Percentiles rank a stretch among this genome's conserved stretches.
Conservation (phyloP, 2,113 vertebrate genomes). For the Mellivora capensis region DNA sequence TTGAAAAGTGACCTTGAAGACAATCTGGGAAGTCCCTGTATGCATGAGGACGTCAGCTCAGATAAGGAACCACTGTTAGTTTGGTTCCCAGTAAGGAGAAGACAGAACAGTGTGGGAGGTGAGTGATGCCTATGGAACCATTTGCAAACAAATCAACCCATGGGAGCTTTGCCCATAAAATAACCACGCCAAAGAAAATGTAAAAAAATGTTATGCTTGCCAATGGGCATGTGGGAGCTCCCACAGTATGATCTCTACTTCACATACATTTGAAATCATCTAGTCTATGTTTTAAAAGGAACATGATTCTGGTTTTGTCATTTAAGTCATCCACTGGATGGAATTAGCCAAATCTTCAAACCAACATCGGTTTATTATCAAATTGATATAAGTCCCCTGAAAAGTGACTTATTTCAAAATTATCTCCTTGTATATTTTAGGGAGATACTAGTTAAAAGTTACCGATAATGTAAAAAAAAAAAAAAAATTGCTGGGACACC, state of each 20-base stretch:
- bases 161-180: accelerated
- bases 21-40: neutral
- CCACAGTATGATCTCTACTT: too few relatives aligned
- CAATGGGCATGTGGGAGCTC: accelerated
- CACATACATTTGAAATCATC: neutral
- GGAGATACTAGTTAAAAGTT: neutral
- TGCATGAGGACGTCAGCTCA: too few relatives aligned
- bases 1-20: neutral
- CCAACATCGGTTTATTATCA: neutral
- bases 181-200: neutral
- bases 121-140: accelerated
- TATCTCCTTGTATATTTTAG: neutral
- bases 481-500: too few relatives aligned
- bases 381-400: neutral
- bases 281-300: neutral
- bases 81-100: neutral
- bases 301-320: neutral
- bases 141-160: accelerated
- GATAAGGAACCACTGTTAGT: neutral
- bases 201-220: neutral
- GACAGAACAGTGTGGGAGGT: neutral
- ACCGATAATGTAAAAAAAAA: neutral
- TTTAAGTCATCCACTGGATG: neutral
- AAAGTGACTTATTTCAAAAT: neutral
- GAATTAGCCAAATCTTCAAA: neutral